Conservation (phyloP, 2,888 invertebrate genomes). For the Geotrupes spiniger region DNA sequence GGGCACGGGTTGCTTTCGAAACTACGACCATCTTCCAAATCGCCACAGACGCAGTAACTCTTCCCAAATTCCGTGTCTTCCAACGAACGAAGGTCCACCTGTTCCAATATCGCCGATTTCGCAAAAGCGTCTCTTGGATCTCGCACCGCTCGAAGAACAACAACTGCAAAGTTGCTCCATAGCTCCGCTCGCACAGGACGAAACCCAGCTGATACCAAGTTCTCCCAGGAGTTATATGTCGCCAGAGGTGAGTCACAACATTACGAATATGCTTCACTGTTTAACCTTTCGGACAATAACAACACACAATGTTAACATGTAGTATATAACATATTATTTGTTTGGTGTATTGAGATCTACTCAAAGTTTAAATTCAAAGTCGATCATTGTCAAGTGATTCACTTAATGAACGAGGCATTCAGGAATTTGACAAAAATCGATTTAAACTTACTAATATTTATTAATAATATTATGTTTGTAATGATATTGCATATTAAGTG, state of each 20-base stretch:
- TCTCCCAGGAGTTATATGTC: constrained; percentile 48
- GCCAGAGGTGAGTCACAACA: constrained; percentile 44
- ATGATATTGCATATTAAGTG: constrained; percentile 30
- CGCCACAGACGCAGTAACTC: constrained; percentile 55
- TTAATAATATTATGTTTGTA: constrained; percentile 23
- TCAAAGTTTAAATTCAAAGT: background rate
- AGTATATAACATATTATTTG: constrained; percentile 3
- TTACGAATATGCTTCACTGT: constrained; percentile 13
- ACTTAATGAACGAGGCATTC: background rate
- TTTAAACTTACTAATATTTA: constrained; percentile 22
- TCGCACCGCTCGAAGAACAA: constrained; percentile 34
- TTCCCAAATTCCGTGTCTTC: constrained; percentile 53
- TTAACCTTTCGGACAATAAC: constrained; percentile 2
- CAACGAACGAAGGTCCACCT: constrained; percentile 44
- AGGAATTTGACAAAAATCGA: constrained; percentile 18
- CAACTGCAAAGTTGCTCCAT: constrained; percentile 25
- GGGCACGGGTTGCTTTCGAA: constrained; percentile 73
- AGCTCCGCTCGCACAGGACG: constrained; percentile 48
- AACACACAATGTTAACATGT: constrained; percentile 3
- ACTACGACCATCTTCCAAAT: constrained; percentile 67
- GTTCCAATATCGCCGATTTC: constrained; percentile 42
- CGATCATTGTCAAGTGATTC: background rate
- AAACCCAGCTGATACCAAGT: constrained; percentile 45
- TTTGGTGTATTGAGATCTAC: constrained; percentile 6
- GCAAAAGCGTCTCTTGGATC: constrained; percentile 39